phyloP scores from a whole-genome alignment of 2,888 invertebrate genomes.

The Acanthopleura granulata region DNA sequence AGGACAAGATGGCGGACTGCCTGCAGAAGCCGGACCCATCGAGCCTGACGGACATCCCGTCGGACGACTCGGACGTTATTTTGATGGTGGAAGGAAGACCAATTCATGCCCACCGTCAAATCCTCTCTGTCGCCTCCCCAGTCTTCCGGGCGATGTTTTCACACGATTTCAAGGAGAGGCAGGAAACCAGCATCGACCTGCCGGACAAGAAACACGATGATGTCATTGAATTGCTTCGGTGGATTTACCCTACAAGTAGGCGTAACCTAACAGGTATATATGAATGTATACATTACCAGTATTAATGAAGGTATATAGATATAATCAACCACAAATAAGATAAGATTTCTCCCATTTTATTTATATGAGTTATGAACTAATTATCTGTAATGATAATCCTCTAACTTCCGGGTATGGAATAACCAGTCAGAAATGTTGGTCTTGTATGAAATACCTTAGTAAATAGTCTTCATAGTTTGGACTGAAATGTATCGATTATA shows the following conservation, averaged over 20 bases:
- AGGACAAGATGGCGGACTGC: background rate
- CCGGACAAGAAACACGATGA: conserved; percentile 11
- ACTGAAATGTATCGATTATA: too few relatives aligned
- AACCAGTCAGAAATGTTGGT: too few relatives aligned
- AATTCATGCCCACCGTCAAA: background rate
- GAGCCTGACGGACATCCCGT: background rate
- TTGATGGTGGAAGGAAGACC: conserved; percentile 7
- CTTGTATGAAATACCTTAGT: too few relatives aligned
- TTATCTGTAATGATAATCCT: too few relatives aligned
- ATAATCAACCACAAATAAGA: too few relatives aligned
- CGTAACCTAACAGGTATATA: conserved; percentile 9
- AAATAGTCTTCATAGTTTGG: too few relatives aligned
- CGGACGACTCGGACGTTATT: conserved; percentile 6
- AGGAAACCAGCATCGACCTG: conserved; percentile 9
- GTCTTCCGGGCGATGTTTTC: conserved; percentile 9
- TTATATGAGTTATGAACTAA: too few relatives aligned
- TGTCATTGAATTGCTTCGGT: background rate
- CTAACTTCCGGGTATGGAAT: too few relatives aligned
- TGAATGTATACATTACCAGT: too few relatives aligned
- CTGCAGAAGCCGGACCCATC: background rate
- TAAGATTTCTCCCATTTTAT: too few relatives aligned
- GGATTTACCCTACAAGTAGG: conserved; percentile 12
- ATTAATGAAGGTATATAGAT: too few relatives aligned
- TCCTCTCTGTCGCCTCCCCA: conserved; percentile 11
- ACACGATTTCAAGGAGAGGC: conserved; percentile 11